These are phyloP conservation scores for Pachypeltis micranthus DNA, from an alignment of 1,140 invertebrate species.

Conservation along the genomic window DNA sequence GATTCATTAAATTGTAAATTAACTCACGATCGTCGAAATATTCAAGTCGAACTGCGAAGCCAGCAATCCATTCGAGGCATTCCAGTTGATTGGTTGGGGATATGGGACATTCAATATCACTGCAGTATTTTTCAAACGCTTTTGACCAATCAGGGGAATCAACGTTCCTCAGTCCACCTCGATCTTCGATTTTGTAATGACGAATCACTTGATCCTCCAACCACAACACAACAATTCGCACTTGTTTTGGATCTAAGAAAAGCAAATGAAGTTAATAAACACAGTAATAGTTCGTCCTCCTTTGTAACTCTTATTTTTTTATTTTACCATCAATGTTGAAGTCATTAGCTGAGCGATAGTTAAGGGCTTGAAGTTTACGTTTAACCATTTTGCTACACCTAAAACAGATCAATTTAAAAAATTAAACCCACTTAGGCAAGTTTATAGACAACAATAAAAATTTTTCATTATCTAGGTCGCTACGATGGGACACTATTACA, in stretches of 20 bases:
- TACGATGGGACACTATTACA: no score
- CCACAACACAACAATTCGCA: constrained; percentile 74
- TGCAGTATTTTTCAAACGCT: constrained; percentile 62
- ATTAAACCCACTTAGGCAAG: no score
- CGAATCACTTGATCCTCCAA: constrained; percentile 90
- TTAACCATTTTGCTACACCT: no score
- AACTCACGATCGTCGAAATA: constrained; percentile 66
- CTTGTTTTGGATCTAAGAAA: constrained; percentile 57
- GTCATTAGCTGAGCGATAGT: constrained; percentile 55
- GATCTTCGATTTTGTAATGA: constrained; percentile 72
- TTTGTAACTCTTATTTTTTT: not conserved
- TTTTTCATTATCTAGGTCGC: no score
- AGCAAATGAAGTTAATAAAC: constrained; percentile 19
- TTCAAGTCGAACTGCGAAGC: constrained; percentile 67
- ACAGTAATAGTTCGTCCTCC: not conserved
- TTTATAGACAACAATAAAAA: no score
- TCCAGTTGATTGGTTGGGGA: constrained; percentile 40
- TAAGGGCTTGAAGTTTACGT: constrained; percentile 59
- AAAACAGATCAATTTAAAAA: no score
- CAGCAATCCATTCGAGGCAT: constrained; percentile 75
- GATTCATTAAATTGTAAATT: not conserved
- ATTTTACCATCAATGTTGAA: constrained; percentile 52
- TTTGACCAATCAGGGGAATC: constrained; percentile 53
- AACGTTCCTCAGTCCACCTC: constrained; percentile 54
- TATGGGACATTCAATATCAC: constrained; percentile 53